Percentiles rank a stretch among this genome's conserved stretches.
phyloP scores from a whole-genome alignment of 2,797 vertebrate genomes.

The Artibeus lituratus region DNA sequence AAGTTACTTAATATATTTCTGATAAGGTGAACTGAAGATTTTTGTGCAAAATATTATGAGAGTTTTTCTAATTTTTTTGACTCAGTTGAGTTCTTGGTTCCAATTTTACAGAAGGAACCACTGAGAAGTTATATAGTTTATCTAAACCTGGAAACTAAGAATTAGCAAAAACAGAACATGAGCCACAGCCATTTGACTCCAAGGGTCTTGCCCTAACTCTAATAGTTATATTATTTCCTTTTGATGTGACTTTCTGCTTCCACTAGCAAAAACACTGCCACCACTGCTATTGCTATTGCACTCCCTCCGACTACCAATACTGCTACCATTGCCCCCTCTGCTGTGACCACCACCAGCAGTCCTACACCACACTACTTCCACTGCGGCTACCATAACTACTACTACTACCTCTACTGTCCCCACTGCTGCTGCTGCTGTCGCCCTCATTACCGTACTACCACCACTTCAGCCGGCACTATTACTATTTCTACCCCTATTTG shows the following conservation, averaged over 20 bases:
- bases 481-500: too few relatives aligned
- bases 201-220: background rate
- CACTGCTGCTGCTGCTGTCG: too few relatives aligned
- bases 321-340: too few relatives aligned
- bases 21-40: background rate
- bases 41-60: background rate
- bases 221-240: background rate
- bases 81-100: background rate
- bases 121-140: background rate
- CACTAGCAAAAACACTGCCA: background rate
- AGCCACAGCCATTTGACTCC: background rate
- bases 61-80: background rate
- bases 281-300: background rate
- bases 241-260: background rate
- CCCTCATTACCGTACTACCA: too few relatives aligned
- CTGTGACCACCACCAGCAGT: background rate
- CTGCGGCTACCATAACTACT: too few relatives aligned
- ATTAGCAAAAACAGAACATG: background rate
- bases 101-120: background rate
- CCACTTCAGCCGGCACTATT: too few relatives aligned
- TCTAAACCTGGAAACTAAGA: background rate
- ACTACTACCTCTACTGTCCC: rapidly evolving
- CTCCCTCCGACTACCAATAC: too few relatives aligned
- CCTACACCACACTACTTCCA: background rate
- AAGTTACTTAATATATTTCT: background rate